phyloP scores from a whole-genome alignment of 2,113 vertebrate genomes.

The Cariama cristata region DNA sequence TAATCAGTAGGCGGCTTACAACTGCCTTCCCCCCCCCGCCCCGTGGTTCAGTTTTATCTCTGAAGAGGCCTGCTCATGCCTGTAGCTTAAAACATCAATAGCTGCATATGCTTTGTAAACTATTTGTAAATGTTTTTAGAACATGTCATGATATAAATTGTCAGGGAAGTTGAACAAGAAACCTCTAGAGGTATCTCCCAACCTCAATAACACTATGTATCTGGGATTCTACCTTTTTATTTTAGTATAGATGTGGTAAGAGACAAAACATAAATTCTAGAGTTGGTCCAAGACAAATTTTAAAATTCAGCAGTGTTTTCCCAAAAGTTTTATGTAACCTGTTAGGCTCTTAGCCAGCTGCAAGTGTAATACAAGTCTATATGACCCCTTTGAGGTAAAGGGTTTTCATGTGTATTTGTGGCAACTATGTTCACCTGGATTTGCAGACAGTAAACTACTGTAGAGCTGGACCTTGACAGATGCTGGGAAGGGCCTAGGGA shows the following conservation, averaged over 20 bases:
- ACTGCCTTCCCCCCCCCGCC: not conserved
- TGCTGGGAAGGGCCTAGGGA: not conserved
- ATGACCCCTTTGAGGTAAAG: not conserved
- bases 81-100: not conserved
- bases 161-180: not conserved
- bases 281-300: not conserved
- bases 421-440: not conserved
- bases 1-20: not conserved
- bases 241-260: not conserved
- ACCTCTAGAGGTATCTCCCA: not conserved
- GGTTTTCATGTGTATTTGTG: not conserved
- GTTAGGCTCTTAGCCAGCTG: not conserved
- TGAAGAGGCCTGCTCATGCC: not conserved
- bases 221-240: not conserved
- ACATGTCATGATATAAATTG: not conserved
- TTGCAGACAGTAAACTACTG: not conserved
- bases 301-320: not conserved
- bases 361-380: not conserved
- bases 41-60: not conserved
- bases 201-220: not conserved
- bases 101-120: not conserved
- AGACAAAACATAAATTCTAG: not conserved
- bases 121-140: not conserved
- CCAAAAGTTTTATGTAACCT: not conserved
- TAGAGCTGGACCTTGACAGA: not conserved